Percentiles rank a stretch among this genome's conserved stretches.
Conservation (phyloP, 92 coral and sea anemone genomes). For the Phenganax marumi region DNA sequence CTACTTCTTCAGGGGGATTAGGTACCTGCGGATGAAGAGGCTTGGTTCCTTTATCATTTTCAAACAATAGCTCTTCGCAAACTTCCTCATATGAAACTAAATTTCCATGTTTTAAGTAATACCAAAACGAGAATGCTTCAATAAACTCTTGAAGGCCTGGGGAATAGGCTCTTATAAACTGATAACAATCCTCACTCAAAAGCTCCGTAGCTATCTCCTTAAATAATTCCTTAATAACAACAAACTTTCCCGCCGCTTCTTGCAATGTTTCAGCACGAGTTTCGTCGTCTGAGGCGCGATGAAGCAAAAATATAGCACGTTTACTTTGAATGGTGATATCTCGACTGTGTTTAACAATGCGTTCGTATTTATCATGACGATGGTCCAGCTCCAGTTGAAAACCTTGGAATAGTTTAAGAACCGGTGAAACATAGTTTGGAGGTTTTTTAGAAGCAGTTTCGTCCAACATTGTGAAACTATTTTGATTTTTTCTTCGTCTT, state of each 20-base stretch:
- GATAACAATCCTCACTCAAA: conserved; percentile 72
- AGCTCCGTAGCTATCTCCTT: conserved; percentile 78
- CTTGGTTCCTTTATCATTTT: conserved; percentile 37
- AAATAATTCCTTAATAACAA: conserved; percentile 64
- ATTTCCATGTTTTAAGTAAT: conserved; percentile 65
- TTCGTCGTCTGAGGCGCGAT: conserved; percentile 70
- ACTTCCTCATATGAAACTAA: conserved; percentile 70
- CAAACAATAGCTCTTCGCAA: conserved; percentile 57
- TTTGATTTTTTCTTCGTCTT: neutral
- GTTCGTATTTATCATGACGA: conserved; percentile 84
- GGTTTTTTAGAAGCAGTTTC: conserved; percentile 42
- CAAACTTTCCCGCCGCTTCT: conserved; percentile 80
- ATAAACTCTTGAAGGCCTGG: conserved; percentile 92
- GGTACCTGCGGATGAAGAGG: neutral
- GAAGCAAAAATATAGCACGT: conserved; percentile 73
- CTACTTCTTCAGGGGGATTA: neutral
- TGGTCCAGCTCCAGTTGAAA: conserved; percentile 76
- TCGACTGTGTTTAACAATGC: conserved; percentile 87
- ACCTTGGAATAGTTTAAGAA: conserved; percentile 61
- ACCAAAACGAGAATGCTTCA: conserved; percentile 76
- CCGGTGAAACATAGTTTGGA: conserved; percentile 63
- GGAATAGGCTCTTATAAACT: conserved; percentile 75
- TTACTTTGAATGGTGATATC: conserved; percentile 92
- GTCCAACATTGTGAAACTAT: conserved; percentile 2
- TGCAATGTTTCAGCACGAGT: conserved; percentile 56